Conservation (phyloP, 2,113 vertebrate species). For the Oreotrochilus melanogaster region DNA sequence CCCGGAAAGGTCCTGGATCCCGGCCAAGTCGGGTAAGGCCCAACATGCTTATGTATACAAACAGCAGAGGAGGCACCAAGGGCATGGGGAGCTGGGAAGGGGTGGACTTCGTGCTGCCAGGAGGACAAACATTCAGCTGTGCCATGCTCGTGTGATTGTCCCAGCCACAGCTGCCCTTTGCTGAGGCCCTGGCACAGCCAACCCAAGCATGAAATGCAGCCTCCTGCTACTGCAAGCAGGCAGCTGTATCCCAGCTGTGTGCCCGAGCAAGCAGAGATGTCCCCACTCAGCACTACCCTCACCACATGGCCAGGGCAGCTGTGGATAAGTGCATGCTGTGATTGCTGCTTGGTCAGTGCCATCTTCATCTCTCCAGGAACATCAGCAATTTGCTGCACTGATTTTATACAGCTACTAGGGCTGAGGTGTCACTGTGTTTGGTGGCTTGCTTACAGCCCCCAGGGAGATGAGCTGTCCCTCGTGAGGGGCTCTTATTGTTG, state of each 20-base stretch:
- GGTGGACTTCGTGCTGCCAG: fast-evolving
- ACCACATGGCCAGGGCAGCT: fast-evolving
- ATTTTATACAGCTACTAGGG: neutral
- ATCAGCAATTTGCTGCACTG: neutral
- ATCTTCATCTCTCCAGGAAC: neutral
- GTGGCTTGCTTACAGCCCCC: neutral
- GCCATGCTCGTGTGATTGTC: neutral
- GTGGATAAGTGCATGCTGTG: fast-evolving
- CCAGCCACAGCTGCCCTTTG: neutral
- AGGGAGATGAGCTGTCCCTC: neutral
- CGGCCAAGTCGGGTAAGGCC: neutral
- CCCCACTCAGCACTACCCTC: neutral
- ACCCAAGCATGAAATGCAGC: neutral
- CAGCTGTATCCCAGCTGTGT: neutral
- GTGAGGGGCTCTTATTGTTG: neutral
- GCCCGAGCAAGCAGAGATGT: neutral
- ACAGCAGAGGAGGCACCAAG: neutral
- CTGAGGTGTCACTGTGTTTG: neutral
- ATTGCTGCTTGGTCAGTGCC: neutral
- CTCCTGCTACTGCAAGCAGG: fast-evolving
- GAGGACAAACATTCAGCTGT: fast-evolving
- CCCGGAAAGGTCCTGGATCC: neutral
- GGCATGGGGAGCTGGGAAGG: fast-evolving
- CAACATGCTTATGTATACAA: neutral
- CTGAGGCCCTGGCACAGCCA: neutral